A percentile compares a stretch with the other conserved stretches of the same genome.
phyloP scores from a whole-genome alignment of 2,797 vertebrate species.

The Lepus townsendii region DNA sequence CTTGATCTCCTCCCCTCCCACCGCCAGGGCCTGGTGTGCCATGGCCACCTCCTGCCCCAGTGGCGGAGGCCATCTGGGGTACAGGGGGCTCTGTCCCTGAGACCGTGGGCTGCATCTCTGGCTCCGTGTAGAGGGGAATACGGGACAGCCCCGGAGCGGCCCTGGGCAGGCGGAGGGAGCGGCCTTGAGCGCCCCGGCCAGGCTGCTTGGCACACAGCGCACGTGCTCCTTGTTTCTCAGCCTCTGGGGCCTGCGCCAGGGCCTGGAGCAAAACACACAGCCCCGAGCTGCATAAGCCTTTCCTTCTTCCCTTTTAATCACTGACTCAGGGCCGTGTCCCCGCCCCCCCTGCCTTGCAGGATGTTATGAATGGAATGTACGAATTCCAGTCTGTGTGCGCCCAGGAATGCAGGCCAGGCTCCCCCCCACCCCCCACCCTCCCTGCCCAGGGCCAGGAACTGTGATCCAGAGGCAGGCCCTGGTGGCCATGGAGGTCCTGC shows the following conservation, averaged over 20 bases:
- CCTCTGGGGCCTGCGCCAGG: neutral
- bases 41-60: too few species aligned
- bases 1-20: too few species aligned
- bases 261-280: slow-evolving; percentile 68
- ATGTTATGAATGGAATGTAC: slow-evolving; percentile 84
- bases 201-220: slow-evolving; percentile 63
- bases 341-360: neutral
- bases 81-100: neutral
- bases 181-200: neutral
- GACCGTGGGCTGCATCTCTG: neutral
- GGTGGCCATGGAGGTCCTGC: neutral
- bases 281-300: slow-evolving; percentile 72
- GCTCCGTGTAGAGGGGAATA: neutral
- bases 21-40: too few species aligned
- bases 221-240: neutral
- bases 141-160: neutral
- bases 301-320: slow-evolving; percentile 56
- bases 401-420: slow-evolving; percentile 44
- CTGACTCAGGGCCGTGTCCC: neutral
- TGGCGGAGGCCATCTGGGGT: neutral
- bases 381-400: slow-evolving; percentile 61
- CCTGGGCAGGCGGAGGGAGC: neutral
- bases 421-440: neutral
- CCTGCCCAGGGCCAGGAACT: neutral
- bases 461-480: neutral